Conservation (phyloP, 1,140 invertebrate genomes). For the Nasonia longicornis region DNA sequence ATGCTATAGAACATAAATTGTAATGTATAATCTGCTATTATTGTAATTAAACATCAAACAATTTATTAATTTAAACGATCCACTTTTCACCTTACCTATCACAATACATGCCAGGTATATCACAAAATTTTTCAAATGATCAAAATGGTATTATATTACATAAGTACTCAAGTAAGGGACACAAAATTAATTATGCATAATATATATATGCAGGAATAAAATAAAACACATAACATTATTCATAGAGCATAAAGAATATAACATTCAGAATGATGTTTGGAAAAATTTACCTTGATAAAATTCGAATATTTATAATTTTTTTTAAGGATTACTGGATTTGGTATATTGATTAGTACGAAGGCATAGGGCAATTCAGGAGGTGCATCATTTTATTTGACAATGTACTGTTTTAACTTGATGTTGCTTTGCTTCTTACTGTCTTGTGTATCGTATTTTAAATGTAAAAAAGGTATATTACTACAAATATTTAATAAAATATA, state of each 20-base stretch:
- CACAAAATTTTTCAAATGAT: not conserved
- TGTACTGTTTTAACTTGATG: not conserved
- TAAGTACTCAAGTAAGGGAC: not conserved
- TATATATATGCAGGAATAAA: not conserved
- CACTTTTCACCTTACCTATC: conserved; percentile 30
- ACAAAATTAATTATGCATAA: not conserved
- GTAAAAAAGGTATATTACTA: too few species aligned
- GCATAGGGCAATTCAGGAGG: not conserved
- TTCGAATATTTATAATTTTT: not conserved
- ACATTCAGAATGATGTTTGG: not conserved
- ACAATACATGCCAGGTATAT: conserved; percentile 33
- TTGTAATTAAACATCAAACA: conserved; percentile 8
- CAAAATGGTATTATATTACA: not conserved
- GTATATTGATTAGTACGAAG: not conserved
- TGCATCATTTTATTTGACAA: not conserved
- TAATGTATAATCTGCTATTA: conserved; percentile 26
- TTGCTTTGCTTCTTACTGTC: not conserved
- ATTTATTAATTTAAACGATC: conserved; percentile 31
- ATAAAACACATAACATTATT: not conserved
- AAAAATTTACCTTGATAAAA: not conserved
- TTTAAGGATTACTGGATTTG: not conserved
- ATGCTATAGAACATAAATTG: conserved; percentile 75
- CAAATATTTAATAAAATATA: too few species aligned
- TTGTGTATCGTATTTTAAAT: not conserved
- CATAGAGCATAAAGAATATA: conserved; percentile 1